These are phyloP conservation scores for Microcaecilia unicolor DNA, from an alignment of 2,797 vertebrate genomes.

Conservation along the genomic window DNA sequence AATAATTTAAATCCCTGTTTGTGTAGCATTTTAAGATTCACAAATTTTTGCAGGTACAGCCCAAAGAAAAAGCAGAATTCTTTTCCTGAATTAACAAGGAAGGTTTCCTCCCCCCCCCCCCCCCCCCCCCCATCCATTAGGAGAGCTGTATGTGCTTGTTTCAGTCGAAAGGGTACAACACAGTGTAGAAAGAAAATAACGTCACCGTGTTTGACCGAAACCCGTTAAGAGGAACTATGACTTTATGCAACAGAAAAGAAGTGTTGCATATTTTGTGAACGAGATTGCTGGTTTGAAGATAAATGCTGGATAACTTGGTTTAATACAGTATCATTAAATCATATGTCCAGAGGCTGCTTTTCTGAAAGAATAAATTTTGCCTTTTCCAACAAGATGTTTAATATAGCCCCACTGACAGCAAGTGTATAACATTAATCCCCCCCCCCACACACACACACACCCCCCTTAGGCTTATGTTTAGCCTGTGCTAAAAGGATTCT, in stretches of 20 bases:
- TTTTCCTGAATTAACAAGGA: conserved; percentile 29
- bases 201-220: conserved; percentile 2
- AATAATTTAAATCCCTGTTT: conserved; percentile 75
- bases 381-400: too few relatives aligned
- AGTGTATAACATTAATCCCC: conserved; percentile 4
- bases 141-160: conserved; percentile 2
- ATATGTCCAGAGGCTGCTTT: too few relatives aligned
- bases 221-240: conserved; percentile 7
- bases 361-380: too few relatives aligned
- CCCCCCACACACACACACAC: background rate
- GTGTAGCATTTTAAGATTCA: conserved; percentile 57
- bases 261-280: conserved; percentile 1
- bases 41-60: conserved; percentile 37
- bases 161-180: conserved; percentile 20
- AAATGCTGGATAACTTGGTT: conserved; percentile 5
- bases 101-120: too few relatives aligned
- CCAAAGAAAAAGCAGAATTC: conserved; percentile 36
- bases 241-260: conserved; percentile 9
- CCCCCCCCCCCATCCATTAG: too few relatives aligned
- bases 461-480: background rate
- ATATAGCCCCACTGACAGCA: conserved; percentile 4
- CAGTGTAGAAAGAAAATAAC: conserved; percentile 6
- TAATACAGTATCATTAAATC: conserved; percentile 22
- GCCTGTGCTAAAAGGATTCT: background rate
- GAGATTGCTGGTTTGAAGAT: too few relatives aligned